phyloP scores from a whole-genome alignment of 2,888 invertebrate species.

The Galerucella pusilla region DNA sequence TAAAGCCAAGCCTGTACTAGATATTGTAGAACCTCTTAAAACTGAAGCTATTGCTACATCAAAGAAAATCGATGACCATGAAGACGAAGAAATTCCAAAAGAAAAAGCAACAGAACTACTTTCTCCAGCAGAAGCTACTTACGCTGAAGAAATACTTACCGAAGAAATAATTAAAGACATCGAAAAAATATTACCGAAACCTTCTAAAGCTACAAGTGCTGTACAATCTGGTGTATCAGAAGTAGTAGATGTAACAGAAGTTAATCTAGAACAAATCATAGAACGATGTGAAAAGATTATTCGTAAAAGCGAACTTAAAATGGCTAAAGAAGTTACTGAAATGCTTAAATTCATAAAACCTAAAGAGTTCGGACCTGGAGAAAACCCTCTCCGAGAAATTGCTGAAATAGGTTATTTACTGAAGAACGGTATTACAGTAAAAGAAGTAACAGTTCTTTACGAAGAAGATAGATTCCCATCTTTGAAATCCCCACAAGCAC shows the following conservation, averaged over 20 bases:
- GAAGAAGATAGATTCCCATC: conserved; percentile 84
- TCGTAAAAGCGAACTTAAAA: conserved; percentile 69
- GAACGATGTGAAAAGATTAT: conserved; percentile 70
- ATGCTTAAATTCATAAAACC: conserved; percentile 79
- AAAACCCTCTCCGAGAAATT: conserved; percentile 81
- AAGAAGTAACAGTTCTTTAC: conserved; percentile 82
- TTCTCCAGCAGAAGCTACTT: conserved; percentile 70
- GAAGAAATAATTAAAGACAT: conserved; percentile 69
- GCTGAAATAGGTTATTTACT: conserved; percentile 85
- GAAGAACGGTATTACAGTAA: conserved; percentile 79
- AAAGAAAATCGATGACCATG: conserved; percentile 71
- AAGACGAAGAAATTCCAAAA: conserved; percentile 60
- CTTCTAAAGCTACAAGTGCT: conserved; percentile 56
- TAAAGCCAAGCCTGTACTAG: conserved; percentile 69
- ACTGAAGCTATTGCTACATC: conserved; percentile 73
- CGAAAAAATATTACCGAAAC: conserved; percentile 60
- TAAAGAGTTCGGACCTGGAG: conserved; percentile 84
- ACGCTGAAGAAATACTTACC: conserved; percentile 70
- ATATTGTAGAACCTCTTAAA: conserved; percentile 71
- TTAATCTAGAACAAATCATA: conserved; percentile 68
- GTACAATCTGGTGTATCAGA: conserved; percentile 59
- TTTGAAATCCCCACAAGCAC: conserved; percentile 82
- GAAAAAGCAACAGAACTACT: conserved; percentile 67
- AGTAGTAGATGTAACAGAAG: conserved; percentile 64
- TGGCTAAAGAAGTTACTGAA: conserved; percentile 81